Evolutionary conservation across 2,113 vertebrate species (phyloP), one percentile per base, ranked within the genome.

Genomic region (Peucedramus taeniatus): DNA sequence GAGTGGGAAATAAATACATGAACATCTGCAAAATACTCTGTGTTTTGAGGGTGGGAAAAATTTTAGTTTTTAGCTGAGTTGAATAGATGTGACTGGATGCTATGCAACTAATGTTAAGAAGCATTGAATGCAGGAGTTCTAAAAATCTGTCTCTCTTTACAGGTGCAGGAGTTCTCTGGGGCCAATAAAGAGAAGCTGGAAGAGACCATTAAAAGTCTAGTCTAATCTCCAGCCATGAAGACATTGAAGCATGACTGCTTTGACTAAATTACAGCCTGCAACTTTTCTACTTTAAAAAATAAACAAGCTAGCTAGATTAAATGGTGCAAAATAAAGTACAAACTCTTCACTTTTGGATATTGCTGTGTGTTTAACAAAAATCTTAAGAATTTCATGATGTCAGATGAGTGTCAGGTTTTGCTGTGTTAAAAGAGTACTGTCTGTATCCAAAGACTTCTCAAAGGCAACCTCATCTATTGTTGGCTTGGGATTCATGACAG

Each of bases 121-220:
- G 23, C 11, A 8, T 2, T 85, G n/a, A 69, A 68, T 90, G 33
- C 35, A 65, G n/a, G 17, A 21, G 12, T 83, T 88, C 39, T 97
- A 74, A 95, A 91, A 79, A 54, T 19, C 5, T 26, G 7, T 85
- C 19, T 94, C 19, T 89, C 53, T 70, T 97, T 88, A 92, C 97
- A 98, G 98, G 97, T 98, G 94, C 92, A 97, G 81, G 98, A 98
- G 39, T 98, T 98, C 88, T 98, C 98, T 82, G 98, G 98, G 69
- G 98, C 98, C 82, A 98, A 98, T 96, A 97, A 97, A 95, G 97
- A 97, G 57, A 98, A 98, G 91, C 97, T 98, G 96, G 98, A 98
- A 97, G 97, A 97, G 66, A 98, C 93, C 86, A 98, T 98, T 89
- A 97, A 95, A 94, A 97, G 94, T 50, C 93, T 97, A 35, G 50